Conservation (phyloP, 1,140 invertebrate genomes). For the Penaeus chinensis region DNA sequence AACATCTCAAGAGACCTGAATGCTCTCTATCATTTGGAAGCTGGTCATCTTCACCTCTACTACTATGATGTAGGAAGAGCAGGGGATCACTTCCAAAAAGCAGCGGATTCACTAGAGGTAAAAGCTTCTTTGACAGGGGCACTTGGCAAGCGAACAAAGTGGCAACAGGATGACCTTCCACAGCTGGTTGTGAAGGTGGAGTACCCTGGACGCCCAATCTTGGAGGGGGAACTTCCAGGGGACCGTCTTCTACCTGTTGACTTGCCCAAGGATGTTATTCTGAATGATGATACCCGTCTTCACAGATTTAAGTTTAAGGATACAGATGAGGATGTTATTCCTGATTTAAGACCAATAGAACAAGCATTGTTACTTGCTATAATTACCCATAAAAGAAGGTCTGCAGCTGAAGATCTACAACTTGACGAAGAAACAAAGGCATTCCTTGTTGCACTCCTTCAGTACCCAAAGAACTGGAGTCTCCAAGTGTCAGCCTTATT, state of each 20-base stretch:
- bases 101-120: slow-evolving; percentile 75
- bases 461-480: slow-evolving; percentile 67
- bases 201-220: slow-evolving; percentile 67
- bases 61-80: slow-evolving; percentile 80
- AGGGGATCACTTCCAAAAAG: slow-evolving; percentile 76
- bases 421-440: slow-evolving; percentile 61
- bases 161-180: slow-evolving; percentile 82
- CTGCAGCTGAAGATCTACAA: slow-evolving; percentile 54
- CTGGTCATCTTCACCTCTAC: slow-evolving; percentile 78
- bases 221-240: slow-evolving; percentile 68
- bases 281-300: slow-evolving; percentile 87
- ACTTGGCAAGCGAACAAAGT: slow-evolving; percentile 89
- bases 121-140: slow-evolving; percentile 78
- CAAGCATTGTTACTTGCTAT: slow-evolving; percentile 81
- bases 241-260: slow-evolving; percentile 66
- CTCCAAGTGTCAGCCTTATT: slow-evolving; percentile 59
- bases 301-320: slow-evolving; percentile 81
- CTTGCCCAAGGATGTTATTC: slow-evolving; percentile 72
- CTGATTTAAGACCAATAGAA: slow-evolving; percentile 77
- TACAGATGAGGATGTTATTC: slow-evolving; percentile 68
- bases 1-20: slow-evolving; percentile 62
- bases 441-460: slow-evolving; percentile 67
- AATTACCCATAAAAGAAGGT: slow-evolving; percentile 68
- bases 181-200: slow-evolving; percentile 81
- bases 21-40: slow-evolving; percentile 80